These are phyloP conservation scores for Plotosus lineatus DNA, from an alignment of 2,113 vertebrate genomes.

Conservation along the genomic window DNA sequence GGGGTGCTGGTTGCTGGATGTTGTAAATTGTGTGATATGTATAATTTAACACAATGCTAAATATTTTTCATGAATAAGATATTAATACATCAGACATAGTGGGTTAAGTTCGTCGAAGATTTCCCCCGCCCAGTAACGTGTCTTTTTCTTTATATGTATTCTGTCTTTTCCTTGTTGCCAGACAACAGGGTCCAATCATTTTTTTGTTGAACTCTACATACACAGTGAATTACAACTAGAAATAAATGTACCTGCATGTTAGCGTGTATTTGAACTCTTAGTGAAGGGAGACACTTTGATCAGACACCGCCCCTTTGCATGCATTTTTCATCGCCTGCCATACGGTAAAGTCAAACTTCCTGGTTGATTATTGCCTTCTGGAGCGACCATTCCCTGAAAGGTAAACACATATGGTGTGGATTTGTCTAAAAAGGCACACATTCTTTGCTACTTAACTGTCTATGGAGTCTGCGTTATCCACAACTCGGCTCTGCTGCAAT, in stretches of 20 bases:
- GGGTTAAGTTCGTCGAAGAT: too few relatives aligned
- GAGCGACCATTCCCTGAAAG: constrained; percentile 51
- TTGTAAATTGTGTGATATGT: too few relatives aligned
- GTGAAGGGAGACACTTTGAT: constrained; percentile 43
- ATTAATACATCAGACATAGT: too few relatives aligned
- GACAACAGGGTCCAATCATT: neutral
- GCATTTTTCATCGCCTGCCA: constrained; percentile 44
- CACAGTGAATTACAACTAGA: neutral
- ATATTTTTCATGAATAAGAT: too few relatives aligned
- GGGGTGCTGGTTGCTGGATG: too few relatives aligned
- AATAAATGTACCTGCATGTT: constrained; percentile 3
- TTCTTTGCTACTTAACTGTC: constrained; percentile 58
- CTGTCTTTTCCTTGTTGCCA: too few relatives aligned
- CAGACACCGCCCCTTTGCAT: constrained; percentile 35
- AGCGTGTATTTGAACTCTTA: neutral
- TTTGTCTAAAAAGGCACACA: constrained; percentile 61
- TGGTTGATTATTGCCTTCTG: constrained; percentile 57
- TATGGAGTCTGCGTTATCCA: constrained; percentile 62
- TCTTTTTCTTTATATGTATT: neutral
- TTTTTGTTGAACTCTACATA: neutral
- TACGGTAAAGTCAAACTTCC: constrained; percentile 52
- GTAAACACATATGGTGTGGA: constrained; percentile 69
- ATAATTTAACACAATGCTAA: too few relatives aligned
- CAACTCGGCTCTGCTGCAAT: constrained; percentile 49
- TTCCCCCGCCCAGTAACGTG: too few relatives aligned